phyloP scores from a whole-genome alignment of 2,888 invertebrate species.

The Alitta virens region DNA sequence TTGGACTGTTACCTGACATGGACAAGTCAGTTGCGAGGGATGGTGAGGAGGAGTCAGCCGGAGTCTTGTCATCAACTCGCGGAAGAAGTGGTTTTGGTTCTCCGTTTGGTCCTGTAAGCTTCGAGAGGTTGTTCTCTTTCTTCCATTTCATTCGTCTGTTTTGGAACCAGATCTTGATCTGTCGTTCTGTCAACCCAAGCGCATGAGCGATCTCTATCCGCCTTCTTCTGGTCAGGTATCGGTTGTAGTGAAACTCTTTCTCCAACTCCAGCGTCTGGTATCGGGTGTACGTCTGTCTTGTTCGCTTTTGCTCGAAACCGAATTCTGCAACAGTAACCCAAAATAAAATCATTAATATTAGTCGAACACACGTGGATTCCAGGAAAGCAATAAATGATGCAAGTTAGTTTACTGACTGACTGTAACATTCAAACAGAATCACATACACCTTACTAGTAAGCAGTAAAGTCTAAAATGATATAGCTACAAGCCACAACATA shows the following conservation, averaged over 20 bases:
- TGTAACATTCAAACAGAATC: too few relatives aligned
- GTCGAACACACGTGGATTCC: too few relatives aligned
- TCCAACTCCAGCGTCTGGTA: conserved; percentile 96
- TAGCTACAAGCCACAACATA: too few relatives aligned
- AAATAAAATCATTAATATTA: background rate
- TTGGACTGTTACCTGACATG: too few relatives aligned
- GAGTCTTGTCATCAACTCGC: too few relatives aligned
- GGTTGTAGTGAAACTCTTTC: conserved; percentile 98
- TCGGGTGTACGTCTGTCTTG: conserved; percentile 94
- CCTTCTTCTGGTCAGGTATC: conserved; percentile 93
- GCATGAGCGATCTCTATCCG: conserved; percentile 96
- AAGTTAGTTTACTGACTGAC: too few relatives aligned
- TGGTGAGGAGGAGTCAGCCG: too few relatives aligned
- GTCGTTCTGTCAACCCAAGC: conserved; percentile 91
- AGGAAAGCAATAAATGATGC: too few relatives aligned
- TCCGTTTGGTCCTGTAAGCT: conserved; percentile 18
- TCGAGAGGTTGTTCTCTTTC: conserved; percentile 67
- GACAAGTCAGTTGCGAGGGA: too few relatives aligned
- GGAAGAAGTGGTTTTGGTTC: background rate
- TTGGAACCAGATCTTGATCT: conserved; percentile 74
- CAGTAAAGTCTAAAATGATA: too few relatives aligned
- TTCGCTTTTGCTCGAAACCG: conserved; percentile 67
- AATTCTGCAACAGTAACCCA: conserved; percentile 10
- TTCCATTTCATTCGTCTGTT: conserved; percentile 99
- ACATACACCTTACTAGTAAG: too few relatives aligned